Conservation (phyloP, 2,888 invertebrate species). For the Vannuccia rotundouncinata region DNA sequence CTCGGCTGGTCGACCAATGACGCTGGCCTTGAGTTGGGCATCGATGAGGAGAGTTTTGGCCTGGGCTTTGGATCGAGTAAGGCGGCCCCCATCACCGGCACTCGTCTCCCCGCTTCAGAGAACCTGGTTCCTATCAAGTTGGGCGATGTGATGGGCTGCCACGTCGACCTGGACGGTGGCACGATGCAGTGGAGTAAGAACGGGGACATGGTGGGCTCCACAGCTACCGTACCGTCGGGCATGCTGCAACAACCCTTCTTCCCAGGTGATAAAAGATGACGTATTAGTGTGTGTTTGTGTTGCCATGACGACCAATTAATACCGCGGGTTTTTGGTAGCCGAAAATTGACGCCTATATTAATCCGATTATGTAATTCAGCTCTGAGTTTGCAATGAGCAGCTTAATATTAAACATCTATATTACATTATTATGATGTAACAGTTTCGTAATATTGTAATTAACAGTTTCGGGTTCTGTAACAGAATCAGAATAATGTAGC, state of each 20-base stretch:
- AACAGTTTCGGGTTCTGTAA: no score
- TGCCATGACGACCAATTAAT: no score
- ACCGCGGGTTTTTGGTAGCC: no score
- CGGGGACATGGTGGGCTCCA: conserved; percentile 44
- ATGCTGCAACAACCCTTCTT: conserved; percentile 6
- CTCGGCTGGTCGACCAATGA: conserved; percentile 89
- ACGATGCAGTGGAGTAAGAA: conserved; percentile 65
- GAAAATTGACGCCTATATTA: no score
- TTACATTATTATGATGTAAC: no score
- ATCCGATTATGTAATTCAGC: no score
- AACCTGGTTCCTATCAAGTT: conserved; percentile 63
- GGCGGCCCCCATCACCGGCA: background rate
- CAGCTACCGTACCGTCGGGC: background rate
- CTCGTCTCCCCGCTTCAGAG: background rate
- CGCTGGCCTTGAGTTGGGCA: conserved; percentile 76
- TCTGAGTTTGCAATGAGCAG: no score
- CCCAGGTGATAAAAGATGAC: no score
- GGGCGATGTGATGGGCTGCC: conserved; percentile 82
- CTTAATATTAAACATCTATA: no score
- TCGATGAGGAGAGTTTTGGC: conserved; percentile 71
- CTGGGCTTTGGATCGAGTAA: conserved; percentile 64
- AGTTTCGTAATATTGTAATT: no score
- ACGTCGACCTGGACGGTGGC: conserved; percentile 71
- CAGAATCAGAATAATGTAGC: no score
- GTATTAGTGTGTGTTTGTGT: no score